Percentiles rank a stretch among this genome's conserved stretches.
phyloP scores from a whole-genome alignment of 1,140 invertebrate species.

The Drosophila nigrodunni region DNA sequence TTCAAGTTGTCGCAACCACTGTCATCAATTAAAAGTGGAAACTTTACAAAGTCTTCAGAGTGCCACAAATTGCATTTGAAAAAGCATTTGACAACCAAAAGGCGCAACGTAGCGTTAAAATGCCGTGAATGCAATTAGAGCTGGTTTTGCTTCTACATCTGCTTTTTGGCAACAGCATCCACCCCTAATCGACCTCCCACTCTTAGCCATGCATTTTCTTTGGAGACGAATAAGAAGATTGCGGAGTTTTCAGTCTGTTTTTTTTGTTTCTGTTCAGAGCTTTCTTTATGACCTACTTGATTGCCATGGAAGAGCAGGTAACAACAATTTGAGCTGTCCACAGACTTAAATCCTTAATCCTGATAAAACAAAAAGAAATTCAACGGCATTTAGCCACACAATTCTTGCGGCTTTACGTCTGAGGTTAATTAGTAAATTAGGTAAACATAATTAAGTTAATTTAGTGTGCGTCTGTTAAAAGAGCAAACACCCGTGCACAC shows the following conservation, averaged over 20 bases:
- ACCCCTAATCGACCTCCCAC: neutral
- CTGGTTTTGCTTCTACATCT: constrained; percentile 15
- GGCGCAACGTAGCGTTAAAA: constrained; percentile 64
- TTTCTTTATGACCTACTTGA: constrained; percentile 44
- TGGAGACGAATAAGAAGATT: neutral
- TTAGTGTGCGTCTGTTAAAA: constrained; percentile 50
- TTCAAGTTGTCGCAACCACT: neutral
- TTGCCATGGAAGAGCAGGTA: constrained; percentile 25
- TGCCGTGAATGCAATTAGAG: constrained; percentile 69
- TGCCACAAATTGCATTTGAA: constrained; percentile 33
- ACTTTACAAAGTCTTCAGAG: neutral
- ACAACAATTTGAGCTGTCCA: constrained; percentile 4
- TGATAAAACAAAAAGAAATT: constrained; percentile 32
- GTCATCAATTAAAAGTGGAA: neutral
- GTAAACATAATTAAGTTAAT: constrained; percentile 82
- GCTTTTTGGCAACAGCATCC: neutral
- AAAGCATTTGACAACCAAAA: constrained; percentile 60
- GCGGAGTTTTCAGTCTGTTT: constrained; percentile 28
- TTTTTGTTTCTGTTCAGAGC: constrained; percentile 3
- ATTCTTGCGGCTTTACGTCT: constrained; percentile 57
- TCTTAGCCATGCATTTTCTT: neutral
- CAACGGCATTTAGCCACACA: constrained; percentile 46
- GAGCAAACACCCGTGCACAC: constrained; percentile 50
- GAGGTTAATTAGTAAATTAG: constrained; percentile 80
- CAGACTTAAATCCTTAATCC: constrained; percentile 40